These are phyloP conservation scores for Diplosoma virens DNA, from an alignment of 23 tunicate species.

Conservation along the genomic window DNA sequence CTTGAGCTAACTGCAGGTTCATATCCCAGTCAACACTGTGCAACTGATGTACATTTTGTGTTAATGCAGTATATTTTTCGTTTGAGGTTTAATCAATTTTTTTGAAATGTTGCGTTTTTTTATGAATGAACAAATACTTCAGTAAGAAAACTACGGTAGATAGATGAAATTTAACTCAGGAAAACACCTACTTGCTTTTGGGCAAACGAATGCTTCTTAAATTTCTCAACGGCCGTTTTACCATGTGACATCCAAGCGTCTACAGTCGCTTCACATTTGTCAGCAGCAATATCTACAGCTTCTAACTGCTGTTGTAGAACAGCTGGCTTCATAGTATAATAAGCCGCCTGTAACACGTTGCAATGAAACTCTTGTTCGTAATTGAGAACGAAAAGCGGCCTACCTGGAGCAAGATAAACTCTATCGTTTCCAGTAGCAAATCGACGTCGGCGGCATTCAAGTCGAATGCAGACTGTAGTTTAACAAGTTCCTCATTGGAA, in stretches of 20 bases:
- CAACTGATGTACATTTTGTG: too few relatives aligned
- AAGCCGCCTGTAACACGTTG: slow-evolving; percentile 43
- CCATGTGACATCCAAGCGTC: slow-evolving; percentile 60
- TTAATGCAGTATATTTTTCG: too few relatives aligned
- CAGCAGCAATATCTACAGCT: slow-evolving; percentile 27
- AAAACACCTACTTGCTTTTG: slow-evolving; percentile 36
- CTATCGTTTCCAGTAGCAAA: slow-evolving; percentile 48
- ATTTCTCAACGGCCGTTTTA: slow-evolving; percentile 29
- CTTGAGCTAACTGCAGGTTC: slow-evolving; percentile 77
- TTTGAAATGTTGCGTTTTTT: too few relatives aligned
- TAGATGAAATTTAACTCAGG: too few relatives aligned
- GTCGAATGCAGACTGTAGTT: slow-evolving; percentile 43
- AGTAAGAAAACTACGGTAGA: too few relatives aligned
- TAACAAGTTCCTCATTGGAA: slow-evolving; percentile 44
- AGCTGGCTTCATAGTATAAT: slow-evolving; percentile 51
- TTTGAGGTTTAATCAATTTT: too few relatives aligned
- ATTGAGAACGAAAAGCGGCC: neutral
- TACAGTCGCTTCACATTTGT: slow-evolving; percentile 27
- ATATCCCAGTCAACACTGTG: slow-evolving; percentile 73
- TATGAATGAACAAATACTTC: too few relatives aligned
- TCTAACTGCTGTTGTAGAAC: slow-evolving; percentile 27
- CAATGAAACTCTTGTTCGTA: neutral
- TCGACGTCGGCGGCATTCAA: slow-evolving; percentile 3
- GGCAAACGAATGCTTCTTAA: slow-evolving; percentile 68
- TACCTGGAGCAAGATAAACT: slow-evolving; percentile 61